Evolutionary conservation across 2,888 invertebrate species (phyloP).

Genomic region (Macrosiphum euphorbiae): DNA sequence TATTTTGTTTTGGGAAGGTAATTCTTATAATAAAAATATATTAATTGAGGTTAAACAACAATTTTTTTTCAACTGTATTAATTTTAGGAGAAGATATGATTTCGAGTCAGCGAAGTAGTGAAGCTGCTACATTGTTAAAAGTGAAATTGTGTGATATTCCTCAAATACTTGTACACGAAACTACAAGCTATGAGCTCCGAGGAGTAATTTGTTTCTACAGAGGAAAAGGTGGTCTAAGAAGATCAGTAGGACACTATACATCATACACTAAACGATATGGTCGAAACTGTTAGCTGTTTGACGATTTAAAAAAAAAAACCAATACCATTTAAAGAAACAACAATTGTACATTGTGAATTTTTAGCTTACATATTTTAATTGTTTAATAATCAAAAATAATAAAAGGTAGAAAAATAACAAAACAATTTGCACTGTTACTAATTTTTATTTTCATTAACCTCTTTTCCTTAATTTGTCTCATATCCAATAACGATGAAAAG

Average conservation of each 20-base stretch:
- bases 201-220: not conserved
- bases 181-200: not conserved
- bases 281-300: conserved; percentile 22
- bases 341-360: too few relatives aligned
- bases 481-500: too few relatives aligned
- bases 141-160: not conserved
- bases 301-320: conserved; percentile 25
- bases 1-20: conserved; percentile 20
- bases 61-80: too few relatives aligned
- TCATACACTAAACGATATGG: not conserved
- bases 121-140: not conserved
- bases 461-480: too few relatives aligned
- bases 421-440: too few relatives aligned
- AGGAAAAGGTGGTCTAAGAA: conserved; percentile 17
- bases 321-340: too few relatives aligned
- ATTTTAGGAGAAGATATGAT: not conserved
- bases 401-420: too few relatives aligned
- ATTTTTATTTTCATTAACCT: too few relatives aligned
- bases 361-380: too few relatives aligned
- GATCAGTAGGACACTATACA: not conserved
- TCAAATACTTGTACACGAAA: not conserved
- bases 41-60: not conserved
- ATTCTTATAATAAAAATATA: not conserved
- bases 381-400: too few relatives aligned
- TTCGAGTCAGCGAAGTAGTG: too few relatives aligned